Base-by-base conservation (phyloP, 2,888 invertebrate species). In the Melinaea menophilus region DNA sequence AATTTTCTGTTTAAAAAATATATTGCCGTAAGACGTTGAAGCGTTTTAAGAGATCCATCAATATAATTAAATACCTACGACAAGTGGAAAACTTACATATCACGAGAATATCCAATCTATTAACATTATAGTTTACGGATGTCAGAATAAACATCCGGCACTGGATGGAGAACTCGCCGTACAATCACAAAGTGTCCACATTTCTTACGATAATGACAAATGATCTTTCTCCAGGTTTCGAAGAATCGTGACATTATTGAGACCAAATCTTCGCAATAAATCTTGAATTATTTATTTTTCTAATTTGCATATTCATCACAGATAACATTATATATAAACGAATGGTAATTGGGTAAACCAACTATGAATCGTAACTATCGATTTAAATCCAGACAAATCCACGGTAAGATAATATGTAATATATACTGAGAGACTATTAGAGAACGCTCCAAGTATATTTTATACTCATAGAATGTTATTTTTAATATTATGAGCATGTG, bases 161-260 rank as follows among this genome's bases (percentile, higher is more conserved):
- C 48, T 47, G 22, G 37, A 54, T 22, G 7, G 5, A 59, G n/a
- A 33, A 31, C 33, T 58, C n/a, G 51, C 35, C 35, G 31, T 33
- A 33, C 46, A 47, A 35, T 47, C 4, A n/a, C 35, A 22, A 58
- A 64, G 58, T 58, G 60, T 45, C 59, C 62, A 61, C 60, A 65
- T 65, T 59, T 68, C 60, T 79, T 79, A 75, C 78, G 73, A 22
- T 78, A 73, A 76, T 79, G 76, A 81, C 77, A 80, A 81, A 81
- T 79, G 72, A 76, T 79, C 77, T 76, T 76, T 79, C 77, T 76
- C 74, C 77, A 62, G 61, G 58, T 62, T 64, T 66, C 64, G 63
- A 57, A 61, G 64, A 68, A 64, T 68, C 67, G 65, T 69, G 68
- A 71, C 67, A 63, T 64, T 66, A 70, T 69, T 67, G 64, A 64